A percentile compares a stretch with the other conserved stretches of the same genome.
phyloP scores from a whole-genome alignment of 2,888 invertebrate species.

The Aleiodes leptofemur region DNA sequence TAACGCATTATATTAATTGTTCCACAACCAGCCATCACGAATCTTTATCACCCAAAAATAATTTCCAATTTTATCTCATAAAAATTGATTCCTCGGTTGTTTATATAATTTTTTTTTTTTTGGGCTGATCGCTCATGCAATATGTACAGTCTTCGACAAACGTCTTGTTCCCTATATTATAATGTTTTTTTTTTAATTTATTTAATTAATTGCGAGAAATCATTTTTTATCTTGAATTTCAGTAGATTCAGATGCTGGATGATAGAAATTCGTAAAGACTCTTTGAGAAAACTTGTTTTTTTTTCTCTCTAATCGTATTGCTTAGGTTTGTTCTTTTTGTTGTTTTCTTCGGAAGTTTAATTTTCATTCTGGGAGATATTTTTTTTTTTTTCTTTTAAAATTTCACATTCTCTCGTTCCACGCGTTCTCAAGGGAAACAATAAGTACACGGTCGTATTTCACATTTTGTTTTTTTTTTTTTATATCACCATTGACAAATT shows the following conservation, averaged over 20 bases:
- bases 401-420: constrained; percentile 46
- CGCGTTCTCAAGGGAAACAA: constrained; percentile 51
- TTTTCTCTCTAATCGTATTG: constrained; percentile 54
- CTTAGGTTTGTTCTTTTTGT: constrained; percentile 52
- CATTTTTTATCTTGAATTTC: constrained; percentile 43
- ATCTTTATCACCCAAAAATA: constrained; percentile 43
- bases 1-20: constrained; percentile 65
- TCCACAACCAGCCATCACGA: constrained; percentile 59
- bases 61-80: constrained; percentile 45
- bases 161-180: constrained; percentile 57
- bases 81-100: constrained; percentile 52
- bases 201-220: constrained; percentile 44
- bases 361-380: constrained; percentile 32
- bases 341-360: constrained; percentile 21
- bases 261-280: constrained; percentile 56
- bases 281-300: constrained; percentile 45
- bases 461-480: constrained; percentile 32
- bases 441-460: constrained; percentile 51
- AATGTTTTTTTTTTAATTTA: constrained; percentile 47
- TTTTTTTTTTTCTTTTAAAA: constrained; percentile 29
- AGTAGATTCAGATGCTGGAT: constrained; percentile 50
- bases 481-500: constrained; percentile 58
- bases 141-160: constrained; percentile 57
- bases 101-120: constrained; percentile 3
- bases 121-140: constrained; percentile 54